These are phyloP conservation scores for Imbricaverruca yamaguchii DNA, from an alignment of 2,888 invertebrate species.

Conservation along the genomic window DNA sequence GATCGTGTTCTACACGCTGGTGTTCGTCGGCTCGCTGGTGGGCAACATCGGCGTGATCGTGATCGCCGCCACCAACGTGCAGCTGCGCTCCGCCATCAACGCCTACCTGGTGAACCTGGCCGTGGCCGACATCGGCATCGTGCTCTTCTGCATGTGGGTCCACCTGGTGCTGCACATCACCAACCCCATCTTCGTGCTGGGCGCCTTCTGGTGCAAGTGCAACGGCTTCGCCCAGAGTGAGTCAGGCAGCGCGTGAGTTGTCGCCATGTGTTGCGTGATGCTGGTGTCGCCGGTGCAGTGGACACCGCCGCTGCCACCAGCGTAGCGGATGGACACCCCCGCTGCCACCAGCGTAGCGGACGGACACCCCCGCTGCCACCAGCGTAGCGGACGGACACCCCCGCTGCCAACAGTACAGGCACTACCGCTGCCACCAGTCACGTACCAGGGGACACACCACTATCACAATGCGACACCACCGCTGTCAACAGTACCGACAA, in stretches of 20 bases:
- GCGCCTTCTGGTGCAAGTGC: slow-evolving; percentile 38
- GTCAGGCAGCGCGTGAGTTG: slow-evolving; percentile 25
- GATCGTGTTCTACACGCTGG: slow-evolving; percentile 35
- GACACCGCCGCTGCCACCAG: too few relatives aligned
- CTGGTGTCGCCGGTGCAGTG: too few relatives aligned
- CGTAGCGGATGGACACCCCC: too few relatives aligned
- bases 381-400: too few relatives aligned
- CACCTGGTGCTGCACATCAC: slow-evolving; percentile 37
- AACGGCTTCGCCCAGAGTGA: slow-evolving; percentile 39
- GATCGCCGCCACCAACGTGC: slow-evolving; percentile 36
- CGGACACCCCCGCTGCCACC: too few relatives aligned
- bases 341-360: too few relatives aligned
- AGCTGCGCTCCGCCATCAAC: slow-evolving; percentile 38
- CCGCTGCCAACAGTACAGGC: too few relatives aligned
- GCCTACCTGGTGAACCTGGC: slow-evolving; percentile 39
- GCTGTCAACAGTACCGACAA: too few relatives aligned
- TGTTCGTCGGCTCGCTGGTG: slow-evolving; percentile 36
- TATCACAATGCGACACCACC: too few relatives aligned
- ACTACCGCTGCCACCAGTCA: too few relatives aligned
- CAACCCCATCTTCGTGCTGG: slow-evolving; percentile 36
- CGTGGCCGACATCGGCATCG: slow-evolving; percentile 38
- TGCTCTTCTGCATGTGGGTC: slow-evolving; percentile 39
- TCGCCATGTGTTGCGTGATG: too few relatives aligned
- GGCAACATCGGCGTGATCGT: slow-evolving; percentile 38
- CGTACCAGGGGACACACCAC: too few relatives aligned